Evolutionary conservation across 2,113 vertebrate species (phyloP), one percentile per base, ranked within the genome.

Genomic region (Serilophus lunatus): DNA sequence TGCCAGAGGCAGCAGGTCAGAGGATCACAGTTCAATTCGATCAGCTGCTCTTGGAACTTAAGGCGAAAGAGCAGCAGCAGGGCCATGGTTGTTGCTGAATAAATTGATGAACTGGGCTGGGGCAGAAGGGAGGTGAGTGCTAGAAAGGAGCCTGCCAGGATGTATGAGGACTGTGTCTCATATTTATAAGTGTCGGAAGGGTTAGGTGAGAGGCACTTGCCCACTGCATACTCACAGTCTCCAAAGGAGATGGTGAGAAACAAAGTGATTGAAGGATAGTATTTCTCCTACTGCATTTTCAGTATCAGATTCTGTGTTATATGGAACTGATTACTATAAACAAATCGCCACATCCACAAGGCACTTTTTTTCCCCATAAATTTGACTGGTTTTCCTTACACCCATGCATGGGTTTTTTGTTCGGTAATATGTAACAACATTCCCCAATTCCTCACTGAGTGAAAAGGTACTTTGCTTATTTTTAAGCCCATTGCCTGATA

Each of bases 231-330:
- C 17, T 35, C 2, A 4, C 26, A 35, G 3, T 13, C 26, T 63
- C 35, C 44, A 76, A 56, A 26, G 38, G 10, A 64, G 44, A 44
- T 19, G 14, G 24, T 47, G 24, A 84, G 51, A 84, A 89, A 86
- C 1, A 13, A 18, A 15, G 6, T 0, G 1, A 51, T 6, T 2
- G 1, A 4, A 1, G 70, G 18, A 9, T 20, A n/a, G 7, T 33
- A 36, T 71, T 87, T 87, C 57, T 82, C 24, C 45, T 90, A 31
- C 6, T 69, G 36, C 57, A 49, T 72, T 82, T 78, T 47, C 70
- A 72, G 36, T 18, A 44, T 36, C 36, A 2, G 3, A 0, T 13
- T 69, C 38, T 25, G 12, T 29, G 8, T 13, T 57, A 26, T 11
- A 44, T 4, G 5, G 35, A 91, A 18, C 22, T 44, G 15, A n/a